These are phyloP conservation scores for Semibalanus balanoides DNA, from an alignment of 1,140 invertebrate genomes.

Conservation along the genomic window DNA sequence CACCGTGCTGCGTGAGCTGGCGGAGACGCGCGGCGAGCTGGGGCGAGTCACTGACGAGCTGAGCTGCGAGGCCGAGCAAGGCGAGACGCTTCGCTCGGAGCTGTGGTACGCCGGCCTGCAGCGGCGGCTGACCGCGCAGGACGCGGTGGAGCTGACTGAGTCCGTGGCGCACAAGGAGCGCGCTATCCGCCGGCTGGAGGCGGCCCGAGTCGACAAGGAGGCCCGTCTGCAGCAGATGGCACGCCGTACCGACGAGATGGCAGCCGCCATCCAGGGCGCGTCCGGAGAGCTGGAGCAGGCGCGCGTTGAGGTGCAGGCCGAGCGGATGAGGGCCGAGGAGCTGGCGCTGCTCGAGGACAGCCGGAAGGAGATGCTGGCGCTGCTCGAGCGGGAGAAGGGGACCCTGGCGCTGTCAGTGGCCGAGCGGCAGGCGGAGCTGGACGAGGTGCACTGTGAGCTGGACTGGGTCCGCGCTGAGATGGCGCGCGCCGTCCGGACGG, in stretches of 20 bases:
- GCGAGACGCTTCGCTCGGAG: not conserved
- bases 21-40: not conserved
- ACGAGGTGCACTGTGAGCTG: not conserved
- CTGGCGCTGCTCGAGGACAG: not conserved
- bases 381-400: not conserved
- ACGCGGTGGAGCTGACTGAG: not conserved
- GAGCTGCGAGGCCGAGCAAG: not conserved
- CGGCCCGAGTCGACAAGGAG: not conserved
- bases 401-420: not conserved
- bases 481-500: no score
- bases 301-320: not conserved
- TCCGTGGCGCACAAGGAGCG: not conserved
- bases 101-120: slow-evolving; percentile 1
- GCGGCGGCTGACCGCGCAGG: not conserved
- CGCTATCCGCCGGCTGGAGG: not conserved
- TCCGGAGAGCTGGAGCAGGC: not conserved
- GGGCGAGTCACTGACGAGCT: not conserved
- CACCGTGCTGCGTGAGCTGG: not conserved
- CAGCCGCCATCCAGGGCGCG: not conserved
- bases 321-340: not conserved
- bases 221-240: not conserved
- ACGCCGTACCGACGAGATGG: not conserved
- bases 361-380: not conserved
- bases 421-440: not conserved
- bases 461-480: not conserved